Base-by-base conservation (phyloP, 1,140 invertebrate genomes). In the Parapsyche elsis region DNA sequence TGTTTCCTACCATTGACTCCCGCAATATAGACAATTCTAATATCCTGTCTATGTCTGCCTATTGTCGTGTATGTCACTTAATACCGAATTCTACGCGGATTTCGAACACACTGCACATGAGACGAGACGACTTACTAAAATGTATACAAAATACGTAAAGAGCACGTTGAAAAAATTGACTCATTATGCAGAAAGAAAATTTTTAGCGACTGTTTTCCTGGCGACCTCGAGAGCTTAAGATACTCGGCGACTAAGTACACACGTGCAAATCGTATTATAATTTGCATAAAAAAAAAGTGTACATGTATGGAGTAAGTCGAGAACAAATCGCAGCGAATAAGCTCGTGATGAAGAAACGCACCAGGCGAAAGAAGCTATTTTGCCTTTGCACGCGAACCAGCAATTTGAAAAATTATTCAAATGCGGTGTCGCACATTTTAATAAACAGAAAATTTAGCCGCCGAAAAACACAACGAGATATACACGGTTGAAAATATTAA, bases 391-490 rank as follows among this genome's bases (percentile, higher is more conserved):
- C 73, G 73, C 73, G 45, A 75, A 75, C 19, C 45, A 19, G 73
- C 45, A 75, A 75, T 75, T 75, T 75, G 73, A 75, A 75, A 75
- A 75, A 75, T 75, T 75, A 75, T 75, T 75, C 73, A 75, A 49
- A 75, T 53, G 26, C 73, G 53, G 73, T 75, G 73, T 75, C 73
- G 49, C 73, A 75, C 46, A 57, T 75, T 75, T 75, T 57, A 75
- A 57, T 57, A 46, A 75, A 26, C 46, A 38, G 14, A 30, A 75
- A 45, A 57, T 38, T 21, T 19, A 46, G 19, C 73, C 9, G 9
- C 7, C 53, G 46, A 30, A 75, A 75, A 21, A 75, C n/a, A 75
- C 23, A 67, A 16, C 4, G 4, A 67, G 12, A 67, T 67, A 67
- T 67, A 67, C 12, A 61, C 16, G n/a, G n/a, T 10, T 57, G 53